Base-by-base conservation (phyloP, 1,140 invertebrate species). In the Ceratina japonica region DNA sequence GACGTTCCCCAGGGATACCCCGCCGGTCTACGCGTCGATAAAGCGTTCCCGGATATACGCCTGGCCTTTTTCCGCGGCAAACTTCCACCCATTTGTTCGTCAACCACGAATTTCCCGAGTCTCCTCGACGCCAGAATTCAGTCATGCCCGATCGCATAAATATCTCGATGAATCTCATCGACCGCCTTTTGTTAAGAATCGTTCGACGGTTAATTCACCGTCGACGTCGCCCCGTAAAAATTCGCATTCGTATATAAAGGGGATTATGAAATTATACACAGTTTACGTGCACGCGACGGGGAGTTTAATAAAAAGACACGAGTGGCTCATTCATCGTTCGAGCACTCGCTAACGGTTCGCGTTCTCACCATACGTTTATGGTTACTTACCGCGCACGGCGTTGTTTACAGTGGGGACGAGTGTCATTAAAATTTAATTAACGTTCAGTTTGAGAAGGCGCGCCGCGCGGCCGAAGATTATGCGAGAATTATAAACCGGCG, bases 391-490 rank as follows among this genome's bases (percentile, higher is more conserved):
- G 24, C 3, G n/a, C 0, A 15, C 18, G 3, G 49, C 56, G 27
- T 22, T 58, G 22, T 71, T 18, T 58, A 18, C n/a, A 13, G n/a
- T 15, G 31, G 15, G 18, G 3, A 51, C 10, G 22, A 44, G 18
- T 2, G 27, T 5, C 16, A 59, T 58, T 59, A 59, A 62, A 51
- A 20, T 73, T 73, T 31, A 73, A 73, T 63, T 27, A 73, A 62
- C 12, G 15, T 63, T 0, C 2, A 15, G 3, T 31, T 37, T 5
- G 52, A 10, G 27, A 24, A 51, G 18, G 2, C 20, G 5, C 12
- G 59, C 4, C 27, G 37, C 12, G 16, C 24, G 3, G 15, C 12
- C 0, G 20, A 51, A 31, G 18, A 63, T 73, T 73, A 63, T 51
- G 27, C 22, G 22, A 8, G 16, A 62, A 73, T 49, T 61, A 51